Evolutionary conservation across 2,888 invertebrate species (phyloP), one percentile per base, ranked within the genome.

Genomic region (Galeopsomyia nigrocyanea): DNA sequence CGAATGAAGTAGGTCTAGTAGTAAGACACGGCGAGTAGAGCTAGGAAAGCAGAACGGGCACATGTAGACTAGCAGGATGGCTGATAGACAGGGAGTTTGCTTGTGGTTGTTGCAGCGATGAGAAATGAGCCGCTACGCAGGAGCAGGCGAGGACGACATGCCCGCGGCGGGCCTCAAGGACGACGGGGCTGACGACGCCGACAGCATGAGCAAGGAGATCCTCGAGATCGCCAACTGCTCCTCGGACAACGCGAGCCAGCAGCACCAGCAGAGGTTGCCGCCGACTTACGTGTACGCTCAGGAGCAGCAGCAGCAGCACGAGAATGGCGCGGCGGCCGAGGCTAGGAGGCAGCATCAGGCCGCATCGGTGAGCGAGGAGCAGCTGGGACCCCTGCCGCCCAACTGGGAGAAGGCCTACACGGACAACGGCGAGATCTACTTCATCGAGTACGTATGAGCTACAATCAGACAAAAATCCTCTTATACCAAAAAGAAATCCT

Each of bases 331-430:
- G 51, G 61, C n/a, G 51, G 61, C n/a, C 46, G 60, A 5, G 19
- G 19, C 31, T 65, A 46, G 60, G 73, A 70, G 47, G 64, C n/a
- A 19, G 56, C 60, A 49, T 51, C n/a, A 47, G 64, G 61, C 16
- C 50, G 60, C 47, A 57, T 1, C 62, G 82, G 91, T 92, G 74
- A 91, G 92, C 77, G 91, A 91, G 77, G 94, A 93, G 83, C 94
- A 94, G 77, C 88, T 98, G 68, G 98, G 98, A 19, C 95, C 98
- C 0, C 88, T 99, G 78, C 98, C 98, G 70, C 90, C 93, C 5
- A 97, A 98, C 89, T 99, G 99, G 99, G 98, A 99, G 87, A 96
- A 97, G 85, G 97, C 98, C 3, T 97, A 94, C 84, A 98, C 98
- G 14, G 97, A 98, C 78, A 95, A 95, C 75, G 98, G 98, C 80